phyloP scores from a whole-genome alignment of 2,113 vertebrate species.

The Noctilio leporinus region DNA sequence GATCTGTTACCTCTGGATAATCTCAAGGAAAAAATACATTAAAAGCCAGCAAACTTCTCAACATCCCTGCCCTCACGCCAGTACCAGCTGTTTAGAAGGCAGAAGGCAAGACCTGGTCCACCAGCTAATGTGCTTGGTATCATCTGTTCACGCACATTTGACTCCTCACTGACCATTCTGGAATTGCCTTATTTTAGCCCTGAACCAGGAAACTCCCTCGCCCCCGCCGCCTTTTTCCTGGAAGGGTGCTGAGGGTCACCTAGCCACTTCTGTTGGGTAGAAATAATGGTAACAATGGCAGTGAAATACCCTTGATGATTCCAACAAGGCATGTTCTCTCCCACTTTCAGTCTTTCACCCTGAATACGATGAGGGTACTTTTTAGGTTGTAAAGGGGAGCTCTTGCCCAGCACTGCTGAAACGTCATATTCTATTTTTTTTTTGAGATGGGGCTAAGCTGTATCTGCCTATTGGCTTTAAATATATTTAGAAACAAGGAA shows the following conservation, averaged over 20 bases:
- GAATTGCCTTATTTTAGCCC: not conserved
- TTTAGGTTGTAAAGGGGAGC: not conserved
- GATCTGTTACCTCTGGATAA: not conserved
- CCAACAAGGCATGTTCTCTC: not conserved
- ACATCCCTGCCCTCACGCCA: accelerated
- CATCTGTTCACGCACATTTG: not conserved
- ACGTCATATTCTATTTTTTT: not conserved
- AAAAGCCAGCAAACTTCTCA: not conserved
- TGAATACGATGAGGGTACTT: not conserved
- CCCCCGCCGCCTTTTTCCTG: accelerated
- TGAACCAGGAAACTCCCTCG: not conserved
- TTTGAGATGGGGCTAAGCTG: not conserved
- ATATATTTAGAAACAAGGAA: not conserved
- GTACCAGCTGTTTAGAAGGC: not conserved
- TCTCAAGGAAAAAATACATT: not conserved
- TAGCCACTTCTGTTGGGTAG: not conserved
- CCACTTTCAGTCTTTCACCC: not conserved
- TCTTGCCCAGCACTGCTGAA: not conserved
- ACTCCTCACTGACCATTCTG: not conserved
- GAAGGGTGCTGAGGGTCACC: not conserved
- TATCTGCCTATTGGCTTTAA: not conserved
- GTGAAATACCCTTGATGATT: not conserved
- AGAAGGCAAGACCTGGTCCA: no score
- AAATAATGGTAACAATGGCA: not conserved
- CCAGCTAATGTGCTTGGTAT: not conserved